These are phyloP conservation scores for Entelurus aequoreus DNA, from an alignment of 2,113 vertebrate genomes.

Conservation along the genomic window DNA sequence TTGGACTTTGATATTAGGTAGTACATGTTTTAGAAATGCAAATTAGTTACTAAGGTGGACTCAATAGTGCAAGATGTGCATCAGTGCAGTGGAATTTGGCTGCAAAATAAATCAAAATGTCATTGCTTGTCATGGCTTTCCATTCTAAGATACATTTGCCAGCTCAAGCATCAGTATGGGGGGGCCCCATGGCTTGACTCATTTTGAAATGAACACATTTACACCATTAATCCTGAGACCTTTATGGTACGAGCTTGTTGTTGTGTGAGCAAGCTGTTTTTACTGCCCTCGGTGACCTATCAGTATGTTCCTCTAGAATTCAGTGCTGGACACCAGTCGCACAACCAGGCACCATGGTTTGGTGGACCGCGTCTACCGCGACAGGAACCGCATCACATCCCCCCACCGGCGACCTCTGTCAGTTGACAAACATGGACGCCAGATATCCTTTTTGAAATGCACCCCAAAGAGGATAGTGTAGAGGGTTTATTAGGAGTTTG, in stretches of 20 bases:
- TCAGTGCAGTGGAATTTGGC: constrained; percentile 41
- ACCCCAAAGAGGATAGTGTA: not conserved
- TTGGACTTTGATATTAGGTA: not conserved
- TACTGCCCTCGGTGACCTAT: constrained; percentile 37
- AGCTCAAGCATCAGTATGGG: constrained; percentile 62
- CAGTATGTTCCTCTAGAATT: constrained; percentile 83
- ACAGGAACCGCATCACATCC: constrained; percentile 88
- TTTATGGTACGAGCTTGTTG: constrained; percentile 18
- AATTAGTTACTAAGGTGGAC: constrained; percentile 20
- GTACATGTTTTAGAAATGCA: not conserved
- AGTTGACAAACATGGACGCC: constrained; percentile 92
- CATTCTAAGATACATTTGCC: constrained; percentile 71
- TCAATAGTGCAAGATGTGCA: constrained; percentile 12
- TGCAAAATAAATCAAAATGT: constrained; percentile 51
- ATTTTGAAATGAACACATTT: constrained; percentile 62
- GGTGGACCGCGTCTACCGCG: constrained; percentile 94
- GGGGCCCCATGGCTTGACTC: constrained; percentile 63
- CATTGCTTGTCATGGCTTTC: constrained; percentile 74
- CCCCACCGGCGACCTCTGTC: constrained; percentile 90
- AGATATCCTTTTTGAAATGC: constrained; percentile 88
- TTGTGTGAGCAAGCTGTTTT: constrained; percentile 4
- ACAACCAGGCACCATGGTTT: constrained; percentile 94
- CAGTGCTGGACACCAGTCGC: constrained; percentile 91
- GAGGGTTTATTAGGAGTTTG: not conserved
- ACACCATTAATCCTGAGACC: constrained; percentile 51